Evolutionary conservation across 1,140 invertebrate genomes (phyloP).

Genomic region (Ceratoteleas bidentatus): DNA sequence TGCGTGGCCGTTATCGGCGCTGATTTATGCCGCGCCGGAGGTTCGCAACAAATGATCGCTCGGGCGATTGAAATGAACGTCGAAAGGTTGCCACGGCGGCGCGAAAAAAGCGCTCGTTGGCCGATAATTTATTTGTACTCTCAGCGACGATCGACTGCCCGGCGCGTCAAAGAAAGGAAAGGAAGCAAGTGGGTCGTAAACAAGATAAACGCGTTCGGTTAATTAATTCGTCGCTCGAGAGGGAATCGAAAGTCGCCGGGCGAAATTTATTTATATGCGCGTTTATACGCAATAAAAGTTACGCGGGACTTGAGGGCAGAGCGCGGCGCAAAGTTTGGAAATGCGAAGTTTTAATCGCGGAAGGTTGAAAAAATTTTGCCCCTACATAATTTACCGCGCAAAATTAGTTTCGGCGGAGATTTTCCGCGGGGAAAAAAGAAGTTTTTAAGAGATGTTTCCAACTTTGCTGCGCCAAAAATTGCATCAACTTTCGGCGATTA

Average conservation of each 20-base stretch:
- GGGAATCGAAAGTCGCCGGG: background rate
- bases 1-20: slow-evolving; percentile 22
- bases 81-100: no score
- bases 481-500: slow-evolving; percentile 19
- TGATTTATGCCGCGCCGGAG: slow-evolving; percentile 23
- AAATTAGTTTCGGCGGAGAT: slow-evolving; percentile 31
- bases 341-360: slow-evolving; percentile 38
- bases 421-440: slow-evolving; percentile 15
- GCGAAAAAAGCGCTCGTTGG: no score
- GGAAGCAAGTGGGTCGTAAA: no score
- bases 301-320: slow-evolving; percentile 9
- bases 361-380: slow-evolving; percentile 25
- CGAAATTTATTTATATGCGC: slow-evolving; percentile 19
- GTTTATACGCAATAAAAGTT: slow-evolving; percentile 36
- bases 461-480: slow-evolving; percentile 32
- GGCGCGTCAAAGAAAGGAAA: no score
- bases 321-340: slow-evolving; percentile 25
- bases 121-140: no score
- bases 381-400: slow-evolving; percentile 40
- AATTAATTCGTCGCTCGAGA: background rate
- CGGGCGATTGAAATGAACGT: background rate
- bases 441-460: slow-evolving; percentile 33
- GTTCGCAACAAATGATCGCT: background rate
- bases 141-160: no score
- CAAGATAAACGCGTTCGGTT: background rate